These are phyloP conservation scores for Drosophila dunni DNA, from an alignment of 1,140 invertebrate species.

Conservation along the genomic window DNA sequence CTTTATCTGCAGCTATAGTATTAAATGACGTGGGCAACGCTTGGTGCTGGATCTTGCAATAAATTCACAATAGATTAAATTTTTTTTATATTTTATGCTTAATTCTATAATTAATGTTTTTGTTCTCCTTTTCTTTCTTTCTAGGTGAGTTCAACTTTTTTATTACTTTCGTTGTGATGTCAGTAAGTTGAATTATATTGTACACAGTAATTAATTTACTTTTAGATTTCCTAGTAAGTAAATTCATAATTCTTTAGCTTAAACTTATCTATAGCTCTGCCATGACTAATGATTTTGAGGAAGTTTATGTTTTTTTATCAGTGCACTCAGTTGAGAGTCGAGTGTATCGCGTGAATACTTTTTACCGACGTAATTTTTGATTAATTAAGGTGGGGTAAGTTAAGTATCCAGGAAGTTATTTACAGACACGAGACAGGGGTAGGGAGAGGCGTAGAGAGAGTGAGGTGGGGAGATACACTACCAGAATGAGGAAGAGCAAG, in stretches of 20 bases:
- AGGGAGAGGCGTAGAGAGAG: neutral
- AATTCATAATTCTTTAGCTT: constrained; percentile 32
- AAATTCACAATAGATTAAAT: constrained; percentile 18
- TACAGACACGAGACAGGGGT: constrained; percentile 35
- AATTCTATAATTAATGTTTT: constrained; percentile 56
- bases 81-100: constrained; percentile 37
- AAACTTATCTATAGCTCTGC: constrained; percentile 44
- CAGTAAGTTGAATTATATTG: constrained; percentile 54
- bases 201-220: constrained; percentile 17
- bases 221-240: constrained; percentile 17
- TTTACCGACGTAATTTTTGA: constrained; percentile 65
- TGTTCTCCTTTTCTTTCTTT: constrained; percentile 54
- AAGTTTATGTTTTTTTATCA: constrained; percentile 48
- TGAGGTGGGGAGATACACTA: constrained; percentile 21
- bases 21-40: constrained; percentile 35
- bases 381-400: constrained; percentile 56
- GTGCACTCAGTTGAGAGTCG: constrained; percentile 9
- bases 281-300: constrained; percentile 60
- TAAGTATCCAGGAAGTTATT: constrained; percentile 73
- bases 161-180: constrained; percentile 10
- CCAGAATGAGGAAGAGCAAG: constrained; percentile 31
- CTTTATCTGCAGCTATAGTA: constrained; percentile 21
- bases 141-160: constrained; percentile 59
- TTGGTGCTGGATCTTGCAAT: constrained; percentile 48
- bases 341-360: constrained; percentile 63